A percentile compares a stretch with the other conserved stretches of the same genome.
These are phyloP conservation scores for Sebastes matsubarae DNA, from an alignment of 2,797 vertebrate species.

Conservation along the genomic window DNA sequence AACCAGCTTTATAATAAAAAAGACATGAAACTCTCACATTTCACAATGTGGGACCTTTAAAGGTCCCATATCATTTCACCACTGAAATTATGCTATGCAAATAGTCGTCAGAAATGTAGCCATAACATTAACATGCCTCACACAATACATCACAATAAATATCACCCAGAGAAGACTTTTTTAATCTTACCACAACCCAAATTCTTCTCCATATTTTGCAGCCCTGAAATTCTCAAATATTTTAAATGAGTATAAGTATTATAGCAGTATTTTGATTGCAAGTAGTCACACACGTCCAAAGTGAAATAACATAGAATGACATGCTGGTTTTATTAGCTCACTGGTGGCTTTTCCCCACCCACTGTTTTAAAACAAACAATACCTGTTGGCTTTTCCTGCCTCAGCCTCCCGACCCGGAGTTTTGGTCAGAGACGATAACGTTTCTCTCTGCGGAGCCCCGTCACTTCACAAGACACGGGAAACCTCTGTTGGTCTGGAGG, in stretches of 20 bases:
- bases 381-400: too few species aligned
- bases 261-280: background rate
- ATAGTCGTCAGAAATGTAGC: background rate
- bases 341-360: background rate
- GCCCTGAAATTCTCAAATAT: background rate
- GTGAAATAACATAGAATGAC: background rate
- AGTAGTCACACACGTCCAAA: background rate
- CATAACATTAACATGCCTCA: background rate
- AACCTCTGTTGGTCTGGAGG: too few species aligned
- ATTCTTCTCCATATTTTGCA: background rate
- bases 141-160: background rate
- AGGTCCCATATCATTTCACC: too few species aligned
- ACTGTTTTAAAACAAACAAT: background rate
- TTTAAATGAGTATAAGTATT: background rate
- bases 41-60: too few species aligned
- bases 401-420: too few species aligned
- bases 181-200: background rate
- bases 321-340: background rate
- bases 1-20: too few species aligned
- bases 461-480: too few species aligned
- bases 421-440: too few species aligned
- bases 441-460: too few species aligned
- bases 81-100: background rate
- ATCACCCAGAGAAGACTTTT: too few species aligned
- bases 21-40: too few species aligned